A percentile compares a stretch with the other conserved stretches of the same genome.
Evolutionary conservation across 2,113 vertebrate species (phyloP).

Genomic region (Hiodon alosoides): DNA sequence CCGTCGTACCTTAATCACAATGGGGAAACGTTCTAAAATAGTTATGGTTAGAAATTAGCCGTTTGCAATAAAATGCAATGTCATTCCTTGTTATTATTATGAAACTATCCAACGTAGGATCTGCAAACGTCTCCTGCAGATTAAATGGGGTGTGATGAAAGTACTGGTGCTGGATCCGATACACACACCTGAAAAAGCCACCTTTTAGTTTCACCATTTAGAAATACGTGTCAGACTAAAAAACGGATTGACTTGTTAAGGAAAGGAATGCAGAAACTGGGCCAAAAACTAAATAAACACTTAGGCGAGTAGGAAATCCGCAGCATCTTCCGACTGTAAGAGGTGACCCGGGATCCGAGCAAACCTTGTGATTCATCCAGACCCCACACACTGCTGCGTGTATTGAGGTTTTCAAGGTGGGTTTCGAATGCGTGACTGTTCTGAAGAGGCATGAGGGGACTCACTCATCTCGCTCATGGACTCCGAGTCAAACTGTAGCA

Average conservation of each 20-base stretch:
- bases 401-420: background rate
- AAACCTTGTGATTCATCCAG: background rate
- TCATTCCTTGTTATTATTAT: too few relatives aligned
- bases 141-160: background rate
- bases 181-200: too few relatives aligned
- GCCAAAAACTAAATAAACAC: too few relatives aligned
- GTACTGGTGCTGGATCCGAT: background rate
- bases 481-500: slow-evolving; percentile 71
- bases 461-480: slow-evolving; percentile 62
- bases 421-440: background rate
- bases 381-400: background rate
- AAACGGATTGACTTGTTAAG: too few relatives aligned
- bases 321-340: too few relatives aligned
- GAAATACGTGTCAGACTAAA: too few relatives aligned
- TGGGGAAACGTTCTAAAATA: background rate
- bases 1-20: slow-evolving; percentile 19
- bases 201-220: too few relatives aligned
- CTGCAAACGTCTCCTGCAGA: too few relatives aligned
- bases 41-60: slow-evolving; percentile 6
- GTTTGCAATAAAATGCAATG: background rate
- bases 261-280: too few relatives aligned
- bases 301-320: too few relatives aligned
- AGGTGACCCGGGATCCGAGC: too few relatives aligned
- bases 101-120: background rate
- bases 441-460: background rate